Percentiles rank a stretch among this genome's conserved stretches.
phyloP scores from a whole-genome alignment of 37 sponge, comb jelly and placozoan species.

The Crambe crambe region DNA sequence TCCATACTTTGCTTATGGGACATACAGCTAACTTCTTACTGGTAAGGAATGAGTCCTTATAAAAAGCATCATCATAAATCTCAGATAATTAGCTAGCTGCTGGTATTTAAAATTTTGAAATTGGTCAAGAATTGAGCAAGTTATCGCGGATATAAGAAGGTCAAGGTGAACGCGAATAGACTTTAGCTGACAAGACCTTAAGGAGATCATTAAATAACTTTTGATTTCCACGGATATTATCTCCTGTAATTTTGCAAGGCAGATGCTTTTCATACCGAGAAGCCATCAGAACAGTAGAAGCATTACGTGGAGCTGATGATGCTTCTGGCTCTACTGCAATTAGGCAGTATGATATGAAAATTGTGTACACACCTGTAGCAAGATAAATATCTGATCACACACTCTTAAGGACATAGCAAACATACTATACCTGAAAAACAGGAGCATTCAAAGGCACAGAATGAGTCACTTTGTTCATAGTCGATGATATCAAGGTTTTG shows the following conservation, averaged over 20 bases:
- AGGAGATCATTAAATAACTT: neutral
- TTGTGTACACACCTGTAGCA: neutral
- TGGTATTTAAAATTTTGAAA: too few species aligned
- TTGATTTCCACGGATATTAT: neutral
- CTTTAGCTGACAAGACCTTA: neutral
- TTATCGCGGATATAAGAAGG: too few species aligned
- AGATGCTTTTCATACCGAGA: neutral
- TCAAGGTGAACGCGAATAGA: too few species aligned
- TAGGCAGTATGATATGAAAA: neutral
- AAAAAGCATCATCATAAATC: too few species aligned
- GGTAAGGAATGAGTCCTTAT: too few species aligned
- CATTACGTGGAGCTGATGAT: neutral
- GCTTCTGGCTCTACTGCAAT: neutral
- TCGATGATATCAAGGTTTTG: neutral
- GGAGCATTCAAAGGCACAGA: neutral
- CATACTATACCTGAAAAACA: neutral
- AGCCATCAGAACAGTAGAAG: neutral
- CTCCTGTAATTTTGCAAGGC: constrained; percentile 1
- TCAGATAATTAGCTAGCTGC: too few species aligned
- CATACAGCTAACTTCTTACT: too few species aligned
- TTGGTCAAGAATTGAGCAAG: too few species aligned
- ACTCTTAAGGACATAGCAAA: neutral
- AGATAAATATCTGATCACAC: neutral
- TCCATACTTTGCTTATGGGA: too few species aligned
- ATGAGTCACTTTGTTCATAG: neutral